Conservation (phyloP, 2,113 vertebrate species). For the Hydrochoerus hydrochaeris region DNA sequence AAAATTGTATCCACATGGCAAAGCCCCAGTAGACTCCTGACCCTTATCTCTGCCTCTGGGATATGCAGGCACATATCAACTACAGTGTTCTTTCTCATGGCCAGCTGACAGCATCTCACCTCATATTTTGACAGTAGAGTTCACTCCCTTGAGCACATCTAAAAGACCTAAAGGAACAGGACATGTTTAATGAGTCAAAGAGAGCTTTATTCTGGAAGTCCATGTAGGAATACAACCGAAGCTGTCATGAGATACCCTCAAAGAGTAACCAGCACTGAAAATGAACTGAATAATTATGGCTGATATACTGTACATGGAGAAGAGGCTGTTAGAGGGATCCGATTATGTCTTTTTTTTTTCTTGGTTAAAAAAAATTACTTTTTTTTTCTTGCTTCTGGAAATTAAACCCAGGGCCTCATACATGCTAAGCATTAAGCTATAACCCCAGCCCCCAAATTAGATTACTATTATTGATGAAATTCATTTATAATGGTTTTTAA, state of each 20-base stretch:
- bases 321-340: background rate
- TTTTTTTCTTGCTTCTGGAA: background rate
- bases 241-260: background rate
- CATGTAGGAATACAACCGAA: background rate
- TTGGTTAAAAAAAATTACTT: background rate
- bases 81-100: conserved; percentile 24
- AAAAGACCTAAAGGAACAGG: background rate
- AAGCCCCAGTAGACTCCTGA: background rate
- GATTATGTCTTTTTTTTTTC: background rate
- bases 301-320: background rate
- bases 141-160: background rate
- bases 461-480: background rate
- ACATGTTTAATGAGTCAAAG: background rate
- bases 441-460: background rate
- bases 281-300: background rate
- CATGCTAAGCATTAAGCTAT: background rate
- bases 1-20: background rate
- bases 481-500: conserved; percentile 31
- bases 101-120: background rate
- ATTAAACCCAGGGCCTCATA: background rate
- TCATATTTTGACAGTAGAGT: background rate
- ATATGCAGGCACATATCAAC: background rate
- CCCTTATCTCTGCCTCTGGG: background rate
- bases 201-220: background rate
- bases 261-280: background rate